Evolutionary conservation across 2,797 vertebrate species (phyloP), one percentile per base, ranked within the genome.

Genomic region (Mus minutoides): DNA sequence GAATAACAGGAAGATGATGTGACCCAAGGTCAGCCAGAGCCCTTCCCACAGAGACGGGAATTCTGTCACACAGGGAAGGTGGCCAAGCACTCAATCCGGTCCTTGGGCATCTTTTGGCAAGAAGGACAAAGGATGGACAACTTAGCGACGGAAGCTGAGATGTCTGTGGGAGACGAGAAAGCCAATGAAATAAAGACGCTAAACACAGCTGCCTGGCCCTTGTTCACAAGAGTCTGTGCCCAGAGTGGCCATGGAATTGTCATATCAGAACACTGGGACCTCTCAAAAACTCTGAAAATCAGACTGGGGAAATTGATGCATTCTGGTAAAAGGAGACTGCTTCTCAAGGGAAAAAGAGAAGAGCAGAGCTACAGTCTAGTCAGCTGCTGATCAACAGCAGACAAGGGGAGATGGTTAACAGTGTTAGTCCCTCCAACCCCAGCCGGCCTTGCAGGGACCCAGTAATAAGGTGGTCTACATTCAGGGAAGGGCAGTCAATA

Each of bases 221-320:
- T n/a, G 26, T 21, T n/a, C 79, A n/a, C 91, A 3, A 11, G 64
- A 80, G 60, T 75, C 87, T 1, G 0, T 0, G 21, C 40, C 2
- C 1, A 1, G 14, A 77, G 37, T 31, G 14, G 77, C 3, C 9
- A 2, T 54, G 80, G 86, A 67, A 43, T 29, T 6, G 34, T 4
- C 0, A 0, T 2, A 3, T 22, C 67, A 0, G 34, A 71, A 77
- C 12, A 26, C 54, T 0, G 0, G 37, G 67, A 60, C 40, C 60
- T 34, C 80, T 17, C 43, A n/a, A 75, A 83, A 73, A 73, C 22
- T 0, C 4, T 22, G 69, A n/a, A 49, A 85, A 43, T 37, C 11
- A n/a, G 40, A 71, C 22, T 3, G 67, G 60, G 85, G 67, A 90
- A 29, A 26, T 17, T 26, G 22, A 67, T 31, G 64, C 13, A 58